Base-by-base conservation (phyloP, 2,888 invertebrate genomes). In the Chrysotoxum bicinctum region DNA sequence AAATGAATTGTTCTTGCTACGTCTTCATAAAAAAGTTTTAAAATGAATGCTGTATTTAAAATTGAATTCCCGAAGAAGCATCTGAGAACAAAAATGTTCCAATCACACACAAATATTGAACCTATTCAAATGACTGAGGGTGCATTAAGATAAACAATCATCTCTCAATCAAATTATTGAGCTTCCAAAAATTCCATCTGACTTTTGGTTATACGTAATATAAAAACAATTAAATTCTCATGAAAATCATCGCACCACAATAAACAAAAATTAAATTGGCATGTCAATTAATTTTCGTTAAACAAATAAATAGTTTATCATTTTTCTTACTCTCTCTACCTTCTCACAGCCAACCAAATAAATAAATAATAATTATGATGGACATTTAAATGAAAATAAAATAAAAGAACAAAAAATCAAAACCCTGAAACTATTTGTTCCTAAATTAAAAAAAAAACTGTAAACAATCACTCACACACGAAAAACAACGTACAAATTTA, bases 221-320 rank as follows among this genome's bases (percentile, higher is more conserved):
- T 7, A 6, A 40, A 40, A n/a, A 40, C n/a, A n/a, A 40, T 2
- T 10, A 7, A 50, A 12, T 7, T 56, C 32, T 35, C 19, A 54
- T 30, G 16, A 23, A 56, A 64, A 16, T 32, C 19, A 48, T 32
- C 26, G 19, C 16, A 26, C 14, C 32, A 48, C 7, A 30, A 45
- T 32, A 43, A 64, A 50, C 10, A 35, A 66, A 30, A 64, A 19
- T 6, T 40, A 32, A 64, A 45, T 32, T 45, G 64, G 30, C 35
- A 48, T 35, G 66, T 35, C 48, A 23, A 66, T 66, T 66, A 35
- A n/a, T 50, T 50, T 66, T 66, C 35, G 19, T 50, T 50, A 35
- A 48, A 37, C 6, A 48, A 48, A 35, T n/a, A 50, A 62, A 62
- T 14, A 56, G 21, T 50, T 50, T 35, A 48, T 50, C n/a, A 50